Base-by-base conservation (phyloP, 2,797 vertebrate species). In the Spheniscus humboldti region DNA sequence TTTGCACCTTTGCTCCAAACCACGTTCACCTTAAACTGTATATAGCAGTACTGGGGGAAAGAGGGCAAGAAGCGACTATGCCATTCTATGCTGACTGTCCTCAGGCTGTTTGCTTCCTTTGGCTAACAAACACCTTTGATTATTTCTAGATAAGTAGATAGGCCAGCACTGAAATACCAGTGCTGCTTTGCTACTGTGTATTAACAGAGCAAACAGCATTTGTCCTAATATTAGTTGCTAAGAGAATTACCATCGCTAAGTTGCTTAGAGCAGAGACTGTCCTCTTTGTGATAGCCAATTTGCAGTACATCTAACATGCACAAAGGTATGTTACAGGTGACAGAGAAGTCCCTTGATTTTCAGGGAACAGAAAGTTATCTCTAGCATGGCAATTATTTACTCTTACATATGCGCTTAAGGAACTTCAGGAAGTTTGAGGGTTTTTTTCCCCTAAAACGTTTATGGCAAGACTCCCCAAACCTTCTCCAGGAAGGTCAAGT, bases 241-340 rank as follows among this genome's bases (percentile, higher is more conserved):
- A 93, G 83, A 82, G 83, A 96, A 95, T 92, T 92, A 94, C 76
- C 86, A 76, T 56, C 76, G 37, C 24, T 92, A 96, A 96, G 90
- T 93, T 86, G 82, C 92, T 94, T 76, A 90, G 69, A 81, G 92
- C 66, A 78, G 69, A 88, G 73, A 43, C 62, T 73, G 82, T 84
- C 82, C 68, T 88, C 90, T 31, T 74, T 77, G 68, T 13, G 47
- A 79, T 74, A 95, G 31, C 72, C 90, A 62, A 77, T 78, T 56
- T 89, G 72, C 30, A 57, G 64, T 6, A 66, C 0, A 2, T 47
- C 33, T 47, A 66, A 43, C 48, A n/a, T 4, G 20, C 72, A 75
- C 27, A 33, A 35, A 77, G 56, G 37, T 57, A 31, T 24, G 33
- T 11, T 62, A 64, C n/a, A 82, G 41, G 78, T 74, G 81, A 57